Base-by-base conservation (phyloP, 2,888 invertebrate genomes). In the Zootermopsis nevadensis region DNA sequence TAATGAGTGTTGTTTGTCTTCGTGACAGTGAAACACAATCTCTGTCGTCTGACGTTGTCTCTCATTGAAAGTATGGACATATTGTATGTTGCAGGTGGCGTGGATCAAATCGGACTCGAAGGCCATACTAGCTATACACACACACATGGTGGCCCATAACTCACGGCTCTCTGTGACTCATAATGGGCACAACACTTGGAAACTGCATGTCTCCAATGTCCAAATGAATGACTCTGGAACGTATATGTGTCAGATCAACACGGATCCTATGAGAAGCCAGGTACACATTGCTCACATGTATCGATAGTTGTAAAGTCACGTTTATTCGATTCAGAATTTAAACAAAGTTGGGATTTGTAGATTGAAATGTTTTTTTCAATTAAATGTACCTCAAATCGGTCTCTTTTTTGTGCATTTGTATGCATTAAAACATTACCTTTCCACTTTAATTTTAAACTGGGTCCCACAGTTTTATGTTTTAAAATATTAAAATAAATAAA, bases 191-290 rank as follows among this genome's bases (percentile, higher is more conserved):
- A 96, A 97, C 90, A 96, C 97, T 87, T 98, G 97, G 97, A 96
- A 96, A 90, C 92, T 98, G 88, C 95, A 96, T 91, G 95, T 98
- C 89, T 94, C 94, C 88, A 96, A 96, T 89, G 97, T 97, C 85
- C 96, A 97, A 90, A 94, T 96, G 88, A 95, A 95, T 89, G 98
- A 98, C 91, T 96, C 96, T 48, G 98, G 98, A 87, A 96, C 95
- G 81, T 98, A 98, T 91, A 97, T 97, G 97, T 97, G 97, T 90
- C 97, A 97, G 91, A 95, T 97, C 88, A 97, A 97, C 90, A 97
- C 97, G 84, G 96, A 96, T 89, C 97, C 97, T 83, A 96, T 97
- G 96, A 93, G 94, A 87, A 95, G 95, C 89, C 95, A 95, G 94
- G 96, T 96, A 90, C 91, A 92, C 89, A 84, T 66, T 19, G 19